These are phyloP conservation scores for Danionella cerebrum DNA, from an alignment of 2,113 vertebrate species.

Conservation along the genomic window DNA sequence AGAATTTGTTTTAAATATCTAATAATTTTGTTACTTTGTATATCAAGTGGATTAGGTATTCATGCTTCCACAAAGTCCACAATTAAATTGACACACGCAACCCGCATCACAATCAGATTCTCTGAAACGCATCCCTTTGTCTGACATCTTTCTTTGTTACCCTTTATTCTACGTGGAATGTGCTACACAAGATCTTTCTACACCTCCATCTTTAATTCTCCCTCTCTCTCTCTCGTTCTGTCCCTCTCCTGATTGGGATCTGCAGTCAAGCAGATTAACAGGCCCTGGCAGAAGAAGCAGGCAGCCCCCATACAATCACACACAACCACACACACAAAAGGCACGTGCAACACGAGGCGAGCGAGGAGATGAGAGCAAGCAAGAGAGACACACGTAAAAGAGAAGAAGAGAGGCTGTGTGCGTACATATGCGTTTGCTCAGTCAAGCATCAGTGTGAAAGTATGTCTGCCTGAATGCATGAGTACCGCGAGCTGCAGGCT, in stretches of 20 bases:
- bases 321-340: conserved; percentile 42
- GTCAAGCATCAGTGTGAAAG: conserved; percentile 48
- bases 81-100: no score
- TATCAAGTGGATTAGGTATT: no score
- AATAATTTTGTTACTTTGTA: no score
- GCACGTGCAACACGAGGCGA: conserved; percentile 43
- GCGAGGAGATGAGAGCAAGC: conserved; percentile 20
- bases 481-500: not conserved
- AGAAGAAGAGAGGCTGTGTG: conserved; percentile 40
- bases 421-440: conserved; percentile 54
- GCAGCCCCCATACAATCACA: conserved; percentile 43
- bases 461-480: conserved; percentile 42
- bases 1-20: no score
- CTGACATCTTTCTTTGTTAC: no score
- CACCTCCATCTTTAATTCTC: conserved; percentile 27
- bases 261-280: conserved; percentile 71
- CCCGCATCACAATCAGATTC: no score
- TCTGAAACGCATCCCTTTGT: no score
- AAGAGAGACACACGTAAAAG: conserved; percentile 3
- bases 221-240: conserved; percentile 44
- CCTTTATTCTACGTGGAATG: no score
- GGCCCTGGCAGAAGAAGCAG: conserved; percentile 65
- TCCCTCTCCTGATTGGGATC: conserved; percentile 63
- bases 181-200: no score
- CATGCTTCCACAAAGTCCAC: no score